Percentiles rank a stretch among this genome's conserved stretches.
These are phyloP conservation scores for Anoplophora glabripennis DNA, from an alignment of 1,140 invertebrate species.

Conservation along the genomic window DNA sequence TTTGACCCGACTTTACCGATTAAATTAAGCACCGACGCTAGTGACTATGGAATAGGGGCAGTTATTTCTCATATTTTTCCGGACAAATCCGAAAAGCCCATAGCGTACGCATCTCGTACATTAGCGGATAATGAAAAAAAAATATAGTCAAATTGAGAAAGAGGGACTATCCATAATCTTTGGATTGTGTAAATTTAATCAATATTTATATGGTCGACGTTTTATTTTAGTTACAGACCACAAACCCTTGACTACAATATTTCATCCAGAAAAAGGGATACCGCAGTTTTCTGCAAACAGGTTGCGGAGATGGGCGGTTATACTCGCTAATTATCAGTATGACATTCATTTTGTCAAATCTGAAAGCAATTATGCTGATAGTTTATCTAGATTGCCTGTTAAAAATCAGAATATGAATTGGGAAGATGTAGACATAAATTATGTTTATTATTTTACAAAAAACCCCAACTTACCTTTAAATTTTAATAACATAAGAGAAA, in stretches of 20 bases:
- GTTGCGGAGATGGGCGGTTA: constrained; percentile 13
- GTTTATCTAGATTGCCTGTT: constrained; percentile 8
- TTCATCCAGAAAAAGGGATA: constrained; percentile 5
- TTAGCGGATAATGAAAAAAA: constrained; percentile 49
- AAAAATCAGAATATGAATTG: not conserved
- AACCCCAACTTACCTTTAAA: constrained; percentile 10
- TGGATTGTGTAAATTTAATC: constrained; percentile 7
- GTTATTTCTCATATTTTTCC: constrained; percentile 33
- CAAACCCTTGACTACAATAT: constrained; percentile 12
- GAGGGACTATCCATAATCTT: constrained; percentile 47
- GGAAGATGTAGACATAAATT: constrained; percentile 1
- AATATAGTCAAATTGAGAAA: constrained; percentile 34
- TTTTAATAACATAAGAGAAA: constrained; percentile 4
- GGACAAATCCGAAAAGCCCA: constrained; percentile 40
- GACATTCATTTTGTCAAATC: constrained; percentile 16
- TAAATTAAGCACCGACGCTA: constrained; percentile 33
- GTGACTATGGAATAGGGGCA: constrained; percentile 30
- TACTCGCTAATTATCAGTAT: constrained; percentile 11
- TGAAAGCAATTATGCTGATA: constrained; percentile 12
- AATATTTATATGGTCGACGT: constrained; percentile 7
- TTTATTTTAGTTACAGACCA: constrained; percentile 13
- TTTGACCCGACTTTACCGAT: constrained; percentile 30
- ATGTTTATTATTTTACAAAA: constrained; percentile 5
- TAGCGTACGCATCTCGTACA: constrained; percentile 49
- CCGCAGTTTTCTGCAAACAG: constrained; percentile 13